phyloP scores from a whole-genome alignment of 1,140 invertebrate species.

The Dryas iulia region DNA sequence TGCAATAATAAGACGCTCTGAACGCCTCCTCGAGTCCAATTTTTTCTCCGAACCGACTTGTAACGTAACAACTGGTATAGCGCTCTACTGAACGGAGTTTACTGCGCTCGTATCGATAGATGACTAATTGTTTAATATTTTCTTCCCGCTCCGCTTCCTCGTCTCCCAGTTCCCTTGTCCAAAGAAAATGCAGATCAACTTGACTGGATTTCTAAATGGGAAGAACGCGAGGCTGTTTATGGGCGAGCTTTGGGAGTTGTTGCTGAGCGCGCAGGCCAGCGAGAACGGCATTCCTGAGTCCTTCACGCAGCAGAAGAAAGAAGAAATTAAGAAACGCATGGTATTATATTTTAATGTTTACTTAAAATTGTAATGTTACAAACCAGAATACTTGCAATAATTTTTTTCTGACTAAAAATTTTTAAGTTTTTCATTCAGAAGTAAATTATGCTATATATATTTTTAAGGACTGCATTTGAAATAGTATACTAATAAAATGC shows the following conservation, averaged over 20 bases:
- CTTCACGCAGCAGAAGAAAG: slow-evolving; percentile 97
- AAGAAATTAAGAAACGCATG: slow-evolving; percentile 92
- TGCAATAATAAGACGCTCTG: slow-evolving; percentile 45
- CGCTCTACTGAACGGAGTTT: slow-evolving; percentile 5
- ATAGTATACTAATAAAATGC: slow-evolving; percentile 8
- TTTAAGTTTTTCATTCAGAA: too few species aligned
- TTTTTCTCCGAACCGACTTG: slow-evolving; percentile 25
- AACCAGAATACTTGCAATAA: neutral
- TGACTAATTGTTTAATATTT: slow-evolving; percentile 46
- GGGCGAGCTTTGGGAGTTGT: slow-evolving; percentile 96
- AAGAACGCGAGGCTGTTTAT: slow-evolving; percentile 99
- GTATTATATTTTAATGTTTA: slow-evolving; percentile 33
- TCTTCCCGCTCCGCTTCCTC: slow-evolving; percentile 73
- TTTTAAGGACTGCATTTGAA: neutral
- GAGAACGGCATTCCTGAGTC: slow-evolving; percentile 95
- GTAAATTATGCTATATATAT: too few species aligned
- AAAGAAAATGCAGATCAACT: slow-evolving; percentile 99
- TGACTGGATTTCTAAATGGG: slow-evolving; percentile 99
- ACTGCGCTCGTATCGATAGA: slow-evolving; percentile 3
- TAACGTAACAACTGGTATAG: neutral
- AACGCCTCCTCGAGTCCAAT: slow-evolving; percentile 42
- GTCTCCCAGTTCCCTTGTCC: slow-evolving; percentile 92
- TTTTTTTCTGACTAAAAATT: too few species aligned
- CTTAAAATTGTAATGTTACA: neutral
- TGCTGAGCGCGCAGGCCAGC: slow-evolving; percentile 97